Base-by-base conservation (phyloP, 2,113 vertebrate genomes). In the Aegotheles bennettii region DNA sequence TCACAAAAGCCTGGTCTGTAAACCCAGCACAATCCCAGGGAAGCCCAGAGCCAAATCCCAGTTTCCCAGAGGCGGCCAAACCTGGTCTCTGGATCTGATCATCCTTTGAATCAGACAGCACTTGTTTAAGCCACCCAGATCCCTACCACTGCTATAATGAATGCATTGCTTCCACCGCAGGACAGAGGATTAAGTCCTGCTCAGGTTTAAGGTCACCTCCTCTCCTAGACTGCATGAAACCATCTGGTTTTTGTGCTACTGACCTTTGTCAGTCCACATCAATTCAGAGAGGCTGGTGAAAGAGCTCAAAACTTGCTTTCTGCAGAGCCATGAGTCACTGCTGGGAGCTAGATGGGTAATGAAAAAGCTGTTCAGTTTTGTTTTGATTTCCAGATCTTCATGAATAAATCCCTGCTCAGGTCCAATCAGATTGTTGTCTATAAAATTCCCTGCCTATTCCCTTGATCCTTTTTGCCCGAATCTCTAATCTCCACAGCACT, bases 171-270 rank as follows among this genome's bases (percentile, higher is more conserved):
- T 90, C 60, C 25, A 64, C 67, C 7, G 6, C 75, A 1, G 0
- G 48, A 56, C n/a, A 76, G 69, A 84, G 56, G 50, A 95, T 88
- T 94, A 93, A 96, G 69, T 81, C 73, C 60, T 84, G 69, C 38
- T 87, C 68, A 89, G 93, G 74, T 94, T 94, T 87, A 94, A 95
- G 88, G 92, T 93, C 86, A 65, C 65, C 60, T 92, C 64, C 64
- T 90, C 76, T 75, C 65, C 43, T 48, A 40, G 77, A 13, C 69
- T 57, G 48, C 2, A 2, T 77, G 51, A 94, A 88, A 47, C 67
- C 90, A 86, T 84, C 76, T 90, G 93, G 4, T 43, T 87, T 88
- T 90, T 94, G 53, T 87, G 80, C 36, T 57, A 33, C 92, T 96
- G 93, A 93, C 92, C 90, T 93, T 95, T 93, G 88, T 60, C 80